Evolutionary conservation across 2,888 invertebrate genomes (phyloP), one percentile per base, ranked within the genome.

Genomic region (Zhuqinia jingwanae): DNA sequence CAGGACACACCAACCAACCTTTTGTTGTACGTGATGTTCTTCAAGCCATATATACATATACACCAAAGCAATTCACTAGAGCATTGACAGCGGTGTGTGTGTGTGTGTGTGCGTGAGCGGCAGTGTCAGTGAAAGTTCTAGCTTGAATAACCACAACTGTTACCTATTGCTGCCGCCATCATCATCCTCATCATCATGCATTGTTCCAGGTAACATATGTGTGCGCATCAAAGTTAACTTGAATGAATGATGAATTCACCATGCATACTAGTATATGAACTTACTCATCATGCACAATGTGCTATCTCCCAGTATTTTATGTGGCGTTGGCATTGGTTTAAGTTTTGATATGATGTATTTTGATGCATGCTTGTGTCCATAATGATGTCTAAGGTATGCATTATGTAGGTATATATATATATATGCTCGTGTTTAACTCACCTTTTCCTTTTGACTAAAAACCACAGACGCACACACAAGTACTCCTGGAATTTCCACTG

Each of bases 161-260:
- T 45, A 82, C 75, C 73, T 45, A 70, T 45, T 8, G 75, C 84
- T 77, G 68, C 63, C 82, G 36, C 8, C 3, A 8, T 8, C 36
- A 36, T 36, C 36, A 36, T 36, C 36, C 3, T 36, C 5, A 36
- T 36, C 8, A 82, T 84, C 77, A 84, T 56, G 65, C 77, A 84
- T 84, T 84, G 77, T 84, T 77, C 77, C 84, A 84, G 84, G 84
- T 84, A 84, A 77, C 77, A 77, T 77, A n/a, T n/a, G n/a, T n/a
- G 68, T 82, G 82, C 27, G 36, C 76, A 75, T 68, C 75, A 84
- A n/a, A n/a, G n/a, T n/a, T n/a, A n/a, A 84, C 77, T 45, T 60
- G 63, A 75, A 77, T 75, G 75, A 17, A 13, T 30, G 56, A 75
- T 75, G 30, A 56, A 56, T 75, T 75, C 30, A 36, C n/a, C n/a